Base-by-base conservation (phyloP, 2,797 vertebrate genomes). In the Carcharodon carcharias region DNA sequence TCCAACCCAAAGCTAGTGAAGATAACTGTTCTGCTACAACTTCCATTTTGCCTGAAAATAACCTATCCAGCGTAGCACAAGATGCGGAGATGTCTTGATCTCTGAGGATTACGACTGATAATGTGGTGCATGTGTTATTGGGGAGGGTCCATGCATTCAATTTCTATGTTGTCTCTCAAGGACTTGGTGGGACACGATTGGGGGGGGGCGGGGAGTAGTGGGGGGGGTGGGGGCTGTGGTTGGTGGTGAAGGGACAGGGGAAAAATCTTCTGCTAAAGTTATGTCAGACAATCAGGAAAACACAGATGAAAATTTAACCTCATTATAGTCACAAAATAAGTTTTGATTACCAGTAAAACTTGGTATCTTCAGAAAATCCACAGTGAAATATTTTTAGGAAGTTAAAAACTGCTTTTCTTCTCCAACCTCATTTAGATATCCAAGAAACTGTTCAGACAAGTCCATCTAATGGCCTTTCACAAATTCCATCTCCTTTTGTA, bases 401-500 rank as follows among this genome's bases (percentile, higher is more conserved):
- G 4, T 56, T 71, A 35, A 73, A 95, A 77, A 95, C 18, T 73
- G 12, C 14, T 77, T 95, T 77, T 69, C 45, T 95, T 71, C 12
- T 95, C 45, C 28, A 45, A 71, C 65, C 14, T 97, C 97, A 77
- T 98, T 96, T 97, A 99, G 99, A 97, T 98, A 96, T 98, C 85
- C 98, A 97, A 96, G 98, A 98, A 97, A 97, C 97, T 40, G 96
- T 97, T 96, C 96, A 91, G 95, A 97, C 97, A 97, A 97, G 97
- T 61, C 9, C 97, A 96, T 97, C 97, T 96, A 97, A 97, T 97
- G 97, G 97, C 96, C 91, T 97, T 96, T 97, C 98, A 89, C 97
- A 97, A 96, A 97, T 97, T 96, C 97, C 97, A 65, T 96, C 97
- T 40, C 96, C 98, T 87, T 96, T 97, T 97, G 98, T 99, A 97